Percentiles rank a stretch among this genome's conserved stretches.
phyloP scores from a whole-genome alignment of 1,140 invertebrate genomes.

The honey bee (Apis mellifera) region Amel_HAv3.1 CM009932.2:8317001-8317500 shows the following conservation, averaged over 20 bases:
- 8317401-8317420: too few relatives aligned
- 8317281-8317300: neutral
- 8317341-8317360: too few relatives aligned
- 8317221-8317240: slow-evolving; percentile 4
- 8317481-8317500: too few relatives aligned
- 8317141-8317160: slow-evolving; percentile 50
- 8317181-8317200: slow-evolving; percentile 30
- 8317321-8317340: neutral
- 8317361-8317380: too few relatives aligned
- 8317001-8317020: slow-evolving; percentile 65
- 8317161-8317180: slow-evolving; percentile 37
- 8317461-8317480: too few relatives aligned
- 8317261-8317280: neutral
- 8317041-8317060: slow-evolving; percentile 32
- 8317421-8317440: too few relatives aligned
- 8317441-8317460: too few relatives aligned
- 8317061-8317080: neutral
- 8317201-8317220: slow-evolving; percentile 21
- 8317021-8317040: slow-evolving; percentile 57
- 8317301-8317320: neutral
- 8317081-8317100: slow-evolving; percentile 27
- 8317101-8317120: slow-evolving; percentile 62
- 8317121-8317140: slow-evolving; percentile 43
- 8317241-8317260: slow-evolving; percentile 10
- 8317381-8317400: too few relatives aligned